Evolutionary conservation across 1,140 invertebrate genomes (phyloP).

Genomic region (Probaryconus sp.): DNA sequence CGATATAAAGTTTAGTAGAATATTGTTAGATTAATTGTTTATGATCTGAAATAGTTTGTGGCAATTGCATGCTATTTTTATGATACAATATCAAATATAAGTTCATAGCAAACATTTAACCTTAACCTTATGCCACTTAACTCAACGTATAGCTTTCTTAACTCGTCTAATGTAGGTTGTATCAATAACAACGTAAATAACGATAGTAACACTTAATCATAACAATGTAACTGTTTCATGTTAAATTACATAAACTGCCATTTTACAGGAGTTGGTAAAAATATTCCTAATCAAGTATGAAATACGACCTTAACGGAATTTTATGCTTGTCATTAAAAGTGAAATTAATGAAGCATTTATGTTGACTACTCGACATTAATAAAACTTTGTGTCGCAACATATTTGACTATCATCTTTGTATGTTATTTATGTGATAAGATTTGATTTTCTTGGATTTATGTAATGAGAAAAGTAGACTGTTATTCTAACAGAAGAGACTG

Average conservation of each 20-base stretch:
- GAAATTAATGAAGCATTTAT: conserved; percentile 31
- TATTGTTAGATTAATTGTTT: too few relatives aligned
- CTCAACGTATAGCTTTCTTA: too few relatives aligned
- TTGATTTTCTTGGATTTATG: too few relatives aligned
- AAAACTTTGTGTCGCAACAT: conserved; percentile 12
- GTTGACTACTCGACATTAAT: conserved; percentile 27
- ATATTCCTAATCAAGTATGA: conserved; percentile 47
- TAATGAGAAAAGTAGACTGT: too few relatives aligned
- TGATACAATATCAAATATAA: background rate
- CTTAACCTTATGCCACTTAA: too few relatives aligned
- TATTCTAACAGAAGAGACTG: too few relatives aligned
- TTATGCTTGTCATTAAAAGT: conserved; percentile 44
- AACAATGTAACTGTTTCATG: conserved; percentile 29
- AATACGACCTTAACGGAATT: conserved; percentile 43
- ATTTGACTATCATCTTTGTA: conserved; percentile 21
- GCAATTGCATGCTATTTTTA: too few relatives aligned
- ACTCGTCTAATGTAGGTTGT: background rate
- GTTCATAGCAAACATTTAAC: too few relatives aligned
- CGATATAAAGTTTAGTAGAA: too few relatives aligned
- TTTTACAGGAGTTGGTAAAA: conserved; percentile 32
- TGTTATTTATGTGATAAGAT: too few relatives aligned
- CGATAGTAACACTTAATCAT: conserved; percentile 4
- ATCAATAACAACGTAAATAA: conserved; percentile 25
- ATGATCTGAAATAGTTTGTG: too few relatives aligned
- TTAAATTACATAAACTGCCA: conserved; percentile 30